phyloP scores from a whole-genome alignment of 2,113 vertebrate species.

The Cephalopholis sonnerati region DNA sequence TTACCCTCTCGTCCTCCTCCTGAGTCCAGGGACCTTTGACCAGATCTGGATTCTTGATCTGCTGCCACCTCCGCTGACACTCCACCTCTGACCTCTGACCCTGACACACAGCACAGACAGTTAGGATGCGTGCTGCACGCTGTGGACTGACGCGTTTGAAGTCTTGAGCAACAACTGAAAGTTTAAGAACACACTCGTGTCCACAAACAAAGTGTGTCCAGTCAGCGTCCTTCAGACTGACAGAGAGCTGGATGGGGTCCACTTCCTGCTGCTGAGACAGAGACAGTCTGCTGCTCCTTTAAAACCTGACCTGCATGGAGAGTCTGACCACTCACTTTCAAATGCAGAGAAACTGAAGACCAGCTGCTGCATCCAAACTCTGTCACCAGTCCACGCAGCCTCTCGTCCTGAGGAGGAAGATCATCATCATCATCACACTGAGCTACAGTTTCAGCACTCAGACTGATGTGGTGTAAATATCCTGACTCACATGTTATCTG shows the following conservation, averaged over 20 bases:
- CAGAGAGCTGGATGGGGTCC: no score
- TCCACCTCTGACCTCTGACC: conserved; percentile 61
- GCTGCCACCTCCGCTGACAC: conserved; percentile 93
- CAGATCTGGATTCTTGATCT: conserved; percentile 91
- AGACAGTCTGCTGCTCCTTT: no score
- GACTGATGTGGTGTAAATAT: neutral
- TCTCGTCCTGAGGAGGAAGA: conserved; percentile 87
- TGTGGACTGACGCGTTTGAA: no score
- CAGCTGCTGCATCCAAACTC: conserved; percentile 90
- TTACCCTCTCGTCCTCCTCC: conserved; percentile 95
- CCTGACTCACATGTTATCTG: neutral
- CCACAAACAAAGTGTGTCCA: no score
- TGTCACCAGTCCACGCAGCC: conserved; percentile 87
- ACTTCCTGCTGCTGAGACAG: no score
- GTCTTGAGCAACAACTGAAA: no score
- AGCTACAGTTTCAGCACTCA: no score
- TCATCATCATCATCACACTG: no score
- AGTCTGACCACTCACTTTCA: conserved; percentile 90
- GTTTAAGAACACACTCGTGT: no score
- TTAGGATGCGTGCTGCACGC: neutral
- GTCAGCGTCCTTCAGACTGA: no score
- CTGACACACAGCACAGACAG: conserved; percentile 32
- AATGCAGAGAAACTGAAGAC: conserved; percentile 89
- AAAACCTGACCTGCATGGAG: no score
- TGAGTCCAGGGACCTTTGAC: conserved; percentile 97